Evolutionary conservation across 2,113 vertebrate species (phyloP).

Genomic region (Oreotrochilus melanogaster): DNA sequence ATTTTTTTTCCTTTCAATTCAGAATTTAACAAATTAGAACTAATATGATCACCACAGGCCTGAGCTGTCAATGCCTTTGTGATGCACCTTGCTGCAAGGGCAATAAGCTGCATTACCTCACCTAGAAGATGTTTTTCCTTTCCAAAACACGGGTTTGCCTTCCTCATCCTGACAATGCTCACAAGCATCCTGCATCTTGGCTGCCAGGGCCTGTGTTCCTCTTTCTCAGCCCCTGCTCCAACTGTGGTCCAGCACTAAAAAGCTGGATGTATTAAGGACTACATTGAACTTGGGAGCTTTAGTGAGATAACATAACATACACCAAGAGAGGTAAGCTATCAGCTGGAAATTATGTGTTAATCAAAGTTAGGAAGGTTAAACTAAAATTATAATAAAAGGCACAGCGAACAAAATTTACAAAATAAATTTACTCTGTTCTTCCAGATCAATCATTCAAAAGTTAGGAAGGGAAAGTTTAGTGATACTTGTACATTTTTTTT

Average conservation of each 20-base stretch:
- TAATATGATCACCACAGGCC: not conserved
- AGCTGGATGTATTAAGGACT: not conserved
- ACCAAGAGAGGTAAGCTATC: not conserved
- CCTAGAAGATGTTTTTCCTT: not conserved
- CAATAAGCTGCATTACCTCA: not conserved
- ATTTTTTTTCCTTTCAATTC: not conserved
- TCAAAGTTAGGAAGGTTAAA: not conserved
- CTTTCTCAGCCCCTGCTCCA: not conserved
- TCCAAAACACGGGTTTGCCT: not conserved
- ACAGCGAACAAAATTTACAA: not conserved
- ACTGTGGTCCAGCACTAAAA: not conserved
- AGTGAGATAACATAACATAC: not conserved
- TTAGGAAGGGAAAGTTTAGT: not conserved
- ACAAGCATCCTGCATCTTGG: accelerated
- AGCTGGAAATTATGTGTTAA: not conserved
- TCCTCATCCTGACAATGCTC: accelerated
- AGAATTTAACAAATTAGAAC: not conserved
- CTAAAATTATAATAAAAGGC: not conserved
- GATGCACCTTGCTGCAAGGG: not conserved
- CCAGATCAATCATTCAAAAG: not conserved
- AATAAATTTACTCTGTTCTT: not conserved
- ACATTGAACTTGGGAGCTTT: not conserved
- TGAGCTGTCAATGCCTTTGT: not conserved
- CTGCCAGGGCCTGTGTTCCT: accelerated
- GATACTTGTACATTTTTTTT: not conserved